Base-by-base conservation (phyloP, 1,140 invertebrate genomes). In the Drosophila parabipectinata region DNA sequence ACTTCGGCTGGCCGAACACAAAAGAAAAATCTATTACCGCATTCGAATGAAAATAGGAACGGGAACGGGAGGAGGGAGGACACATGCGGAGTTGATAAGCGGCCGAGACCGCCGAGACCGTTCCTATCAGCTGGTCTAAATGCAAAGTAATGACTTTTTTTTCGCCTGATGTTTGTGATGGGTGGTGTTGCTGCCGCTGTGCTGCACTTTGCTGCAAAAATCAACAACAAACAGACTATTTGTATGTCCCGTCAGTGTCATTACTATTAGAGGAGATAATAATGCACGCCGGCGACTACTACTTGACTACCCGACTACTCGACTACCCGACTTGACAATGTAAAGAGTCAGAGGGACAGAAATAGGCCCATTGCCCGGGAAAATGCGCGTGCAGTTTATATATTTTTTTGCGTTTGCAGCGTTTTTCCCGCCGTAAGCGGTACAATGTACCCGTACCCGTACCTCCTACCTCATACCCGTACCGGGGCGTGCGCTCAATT, bases 1-100 rank as follows among this genome's bases (percentile, higher is more conserved):
- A 32, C 34, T 48, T 15, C 63, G 61, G 80, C 26, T 6, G 26
- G 26, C 5, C 5, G 26, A 28, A 28, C 26, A 28, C 26, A 28
- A 80, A 77, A 85, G 76, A 83, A 69, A 68, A 87, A 87, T 87
- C 82, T 85, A 87, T 85, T 87, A 83, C 47, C 58, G 69, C 57
- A 72, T 63, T 28, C 53, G 39, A 9, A 41, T 32, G 21, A 21
- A 21, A 21, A 72, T 63, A 24, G 57, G 39, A 9, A 41, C 21
- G 21, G 32, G 10, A 51, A 18, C 7, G 14, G 18, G 44, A 47
- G 9, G 6, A 4, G 15, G 18, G 3, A 45, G 69, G 69, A 63
- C 57, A 44, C 57, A 74, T 71, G 68, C 34, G 69, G 67, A 60
- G 56, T 48, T 72, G 67, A 72, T 72, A 72, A 72, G 69, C 37